Conservation (phyloP, 92 coral and sea anemone genomes). For the Pocillopora grandis region DNA sequence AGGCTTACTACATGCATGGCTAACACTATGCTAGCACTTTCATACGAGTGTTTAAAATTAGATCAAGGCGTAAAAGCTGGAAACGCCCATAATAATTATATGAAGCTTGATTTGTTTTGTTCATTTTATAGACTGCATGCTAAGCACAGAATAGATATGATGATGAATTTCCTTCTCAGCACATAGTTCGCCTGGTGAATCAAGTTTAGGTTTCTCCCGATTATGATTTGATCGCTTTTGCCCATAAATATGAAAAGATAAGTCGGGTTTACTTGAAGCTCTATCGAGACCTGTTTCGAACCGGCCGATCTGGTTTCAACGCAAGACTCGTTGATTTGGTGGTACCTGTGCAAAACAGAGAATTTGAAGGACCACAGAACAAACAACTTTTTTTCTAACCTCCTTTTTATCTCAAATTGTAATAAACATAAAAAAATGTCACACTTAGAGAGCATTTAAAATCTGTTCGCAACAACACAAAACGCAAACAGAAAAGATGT, state of each 20-base stretch:
- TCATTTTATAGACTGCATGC: background rate
- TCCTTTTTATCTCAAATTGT: background rate
- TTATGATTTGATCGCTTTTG: too few species aligned
- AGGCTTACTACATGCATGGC: too few species aligned
- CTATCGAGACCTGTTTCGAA: too few species aligned
- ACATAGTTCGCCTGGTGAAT: background rate
- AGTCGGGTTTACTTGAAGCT: too few species aligned
- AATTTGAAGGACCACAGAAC: background rate
- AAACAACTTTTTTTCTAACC: background rate
- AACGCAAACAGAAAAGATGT: too few species aligned
- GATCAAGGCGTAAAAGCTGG: background rate
- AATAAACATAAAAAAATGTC: background rate
- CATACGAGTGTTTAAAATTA: background rate
- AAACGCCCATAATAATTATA: background rate
- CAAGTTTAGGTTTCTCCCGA: background rate
- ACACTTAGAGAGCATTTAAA: background rate
- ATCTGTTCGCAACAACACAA: too few species aligned
- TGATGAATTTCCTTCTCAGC: background rate
- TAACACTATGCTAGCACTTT: too few species aligned
- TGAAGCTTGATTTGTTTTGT: background rate
- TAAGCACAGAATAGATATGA: background rate
- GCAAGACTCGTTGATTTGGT: background rate
- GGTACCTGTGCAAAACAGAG: background rate
- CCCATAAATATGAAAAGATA: too few species aligned
- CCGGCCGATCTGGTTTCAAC: too few species aligned